Conservation (phyloP, 2,888 invertebrate species). For the Heterodera filipjevi region DNA sequence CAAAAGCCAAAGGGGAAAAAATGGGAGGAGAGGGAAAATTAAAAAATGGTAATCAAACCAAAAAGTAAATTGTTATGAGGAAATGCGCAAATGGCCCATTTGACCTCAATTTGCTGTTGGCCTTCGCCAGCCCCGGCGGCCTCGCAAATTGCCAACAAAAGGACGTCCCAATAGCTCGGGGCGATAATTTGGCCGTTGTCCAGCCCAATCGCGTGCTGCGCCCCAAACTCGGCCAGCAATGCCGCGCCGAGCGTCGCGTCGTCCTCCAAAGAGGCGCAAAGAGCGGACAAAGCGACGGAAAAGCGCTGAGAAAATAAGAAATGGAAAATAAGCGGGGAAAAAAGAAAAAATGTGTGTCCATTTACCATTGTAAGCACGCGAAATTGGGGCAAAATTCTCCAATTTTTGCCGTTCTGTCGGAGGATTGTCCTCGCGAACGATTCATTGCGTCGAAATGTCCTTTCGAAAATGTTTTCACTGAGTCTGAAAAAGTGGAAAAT, state of each 20-base stretch:
- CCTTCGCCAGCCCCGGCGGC: conserved; percentile 10
- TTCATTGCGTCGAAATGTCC: conserved; percentile 8
- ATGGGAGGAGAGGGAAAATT: neutral
- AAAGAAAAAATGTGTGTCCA: neutral
- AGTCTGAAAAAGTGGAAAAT: neutral
- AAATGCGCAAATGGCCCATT: too few species aligned
- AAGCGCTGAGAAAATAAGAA: neutral
- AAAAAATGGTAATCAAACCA: too few species aligned
- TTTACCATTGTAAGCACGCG: conserved; percentile 5
- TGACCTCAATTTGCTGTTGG: conserved; percentile 4
- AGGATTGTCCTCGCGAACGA: conserved; percentile 4
- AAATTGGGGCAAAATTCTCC: neutral
- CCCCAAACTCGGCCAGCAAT: conserved; percentile 13
- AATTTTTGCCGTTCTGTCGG: neutral
- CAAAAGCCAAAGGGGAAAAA: too few species aligned
- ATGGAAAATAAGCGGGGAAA: neutral
- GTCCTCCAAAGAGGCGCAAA: conserved; percentile 9
- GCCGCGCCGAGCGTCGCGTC: neutral
- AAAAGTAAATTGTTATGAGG: too few species aligned
- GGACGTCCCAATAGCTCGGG: conserved; percentile 13
- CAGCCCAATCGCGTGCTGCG: conserved; percentile 1
- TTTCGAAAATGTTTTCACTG: conserved; percentile 10
- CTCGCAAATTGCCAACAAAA: conserved; percentile 11
- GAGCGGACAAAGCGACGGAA: neutral
- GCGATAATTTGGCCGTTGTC: neutral